Base-by-base conservation (phyloP, 2,797 vertebrate species). In the Melanotaenia parkinsoni region DNA sequence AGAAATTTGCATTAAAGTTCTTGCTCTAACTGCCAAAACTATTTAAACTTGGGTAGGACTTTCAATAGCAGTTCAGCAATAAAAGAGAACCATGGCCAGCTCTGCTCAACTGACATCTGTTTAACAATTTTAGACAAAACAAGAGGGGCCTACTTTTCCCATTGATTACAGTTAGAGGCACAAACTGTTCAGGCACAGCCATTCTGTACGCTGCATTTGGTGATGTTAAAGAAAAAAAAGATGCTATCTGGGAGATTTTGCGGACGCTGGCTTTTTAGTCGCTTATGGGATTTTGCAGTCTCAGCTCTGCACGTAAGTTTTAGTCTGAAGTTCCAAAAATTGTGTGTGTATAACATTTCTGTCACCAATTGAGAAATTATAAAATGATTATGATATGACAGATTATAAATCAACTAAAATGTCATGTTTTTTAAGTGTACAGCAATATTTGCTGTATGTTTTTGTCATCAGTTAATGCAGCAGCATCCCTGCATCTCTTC, bases 111-210 rank as follows among this genome's bases (percentile, higher is more conserved):
- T 20, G 59, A 58, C 82, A 85, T 86, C 72, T 86, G 72, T 80
- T 82, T 53, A 78, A 86, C 64, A 73, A 74, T 72, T 66, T 64
- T 84, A 81, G 47, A 68, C 74, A 67, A 84, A 86, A 71, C 51
- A 38, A 68, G 56, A 35, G 63, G 58, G 58, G 73, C 72, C 74
- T 70, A 9, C 30, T 73, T 81, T 76, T 62, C 71, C 70, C 81
- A 86, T 72, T 88, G 89, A 83, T 88, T 74, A 63, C 67, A 64
- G n/a, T 77, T 77, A 67, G 28, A 72, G 61, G 58, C 28, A 68
- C 72, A 76, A 32, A 82, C 62, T 70, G 72, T 77, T 81, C 64
- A 83, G 74, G 70, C 43, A 67, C 72, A 70, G 57, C 67, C 67
- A 26, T 72, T 78, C 67, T 68, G 0, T 70, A 43, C 14, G 26